Conservation (phyloP, 1,140 invertebrate genomes). For the Pararge aegeria region DNA sequence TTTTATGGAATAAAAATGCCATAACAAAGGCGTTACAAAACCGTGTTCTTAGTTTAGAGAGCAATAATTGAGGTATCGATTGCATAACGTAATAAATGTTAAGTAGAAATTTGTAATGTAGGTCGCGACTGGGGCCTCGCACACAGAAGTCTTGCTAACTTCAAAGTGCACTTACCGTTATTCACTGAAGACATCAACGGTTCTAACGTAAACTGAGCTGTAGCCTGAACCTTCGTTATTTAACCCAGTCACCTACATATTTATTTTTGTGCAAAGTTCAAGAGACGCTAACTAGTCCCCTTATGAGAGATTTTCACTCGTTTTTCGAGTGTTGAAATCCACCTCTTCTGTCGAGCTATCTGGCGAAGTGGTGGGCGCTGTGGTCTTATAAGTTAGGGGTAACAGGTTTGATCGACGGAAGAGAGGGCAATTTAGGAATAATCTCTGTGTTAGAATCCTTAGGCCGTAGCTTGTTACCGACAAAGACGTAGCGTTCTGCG, state of each 20-base stretch:
- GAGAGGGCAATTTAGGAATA: no score
- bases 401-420: no score
- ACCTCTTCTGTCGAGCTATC: no score
- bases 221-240: neutral
- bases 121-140: constrained; percentile 13
- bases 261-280: no score
- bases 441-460: no score
- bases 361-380: no score
- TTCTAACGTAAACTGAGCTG: neutral
- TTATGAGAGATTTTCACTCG: no score
- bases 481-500: no score
- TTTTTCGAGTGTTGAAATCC: no score
- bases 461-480: no score
- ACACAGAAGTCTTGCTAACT: constrained; percentile 1
- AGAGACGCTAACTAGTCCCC: no score
- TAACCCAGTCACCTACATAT: neutral
- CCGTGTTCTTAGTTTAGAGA: neutral
- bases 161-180: neutral
- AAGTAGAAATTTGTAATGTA: constrained; percentile 29
- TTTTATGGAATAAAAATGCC: neutral
- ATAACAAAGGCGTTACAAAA: neutral
- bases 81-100: constrained; percentile 18
- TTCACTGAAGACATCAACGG: neutral
- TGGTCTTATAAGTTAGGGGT: no score
- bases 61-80: constrained; percentile 15